Evolutionary conservation across 2,888 invertebrate genomes (phyloP), one percentile per base, ranked within the genome.

Genomic region (Cephus sareptanus): DNA sequence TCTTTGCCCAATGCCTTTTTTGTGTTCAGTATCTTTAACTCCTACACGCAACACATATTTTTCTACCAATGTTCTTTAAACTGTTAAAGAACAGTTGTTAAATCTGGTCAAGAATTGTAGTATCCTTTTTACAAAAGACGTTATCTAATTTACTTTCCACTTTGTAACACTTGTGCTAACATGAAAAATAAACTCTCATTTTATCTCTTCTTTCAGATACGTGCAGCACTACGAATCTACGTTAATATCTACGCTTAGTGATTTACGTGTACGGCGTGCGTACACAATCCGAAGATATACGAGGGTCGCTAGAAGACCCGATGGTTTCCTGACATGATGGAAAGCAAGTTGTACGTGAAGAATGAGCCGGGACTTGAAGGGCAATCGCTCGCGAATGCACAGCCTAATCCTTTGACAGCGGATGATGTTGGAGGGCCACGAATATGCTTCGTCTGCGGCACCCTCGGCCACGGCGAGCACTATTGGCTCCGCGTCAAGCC

Each of bases 401-500:
- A 85, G 80, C 68, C 83, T n/a, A 87, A 85, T 82, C 83, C 83
- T 77, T 69, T 79, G 74, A 76, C 81, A 75, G 83, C 83, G 15
- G 89, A 90, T n/a, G 88, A 87, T 31, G 83, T 79, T 33, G 84
- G 83, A 69, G 86, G 85, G 37, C 82, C 83, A 74, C 85, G 90
- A 79, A 88, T 94, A 79, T 95, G 95, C 89, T 95, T 94, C 86
- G 95, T 95, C 35, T 97, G 97, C 92, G 97, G 96, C 81, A 95
- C 94, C 75, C 92, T 94, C 83, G 95, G 95, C 83, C 94, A 94
- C 81, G 92, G 93, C 69, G 94, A 95, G 81, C 93, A 93, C 75
- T 94, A 93, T 87, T 93, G 94, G 87, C 87, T 96, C 75, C 93
- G 94, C 82, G 94, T 95, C 74, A 95, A 95, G 89, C 94, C 95